phyloP scores from a whole-genome alignment of 2,113 vertebrate species.

The Leptosomus discolor region DNA sequence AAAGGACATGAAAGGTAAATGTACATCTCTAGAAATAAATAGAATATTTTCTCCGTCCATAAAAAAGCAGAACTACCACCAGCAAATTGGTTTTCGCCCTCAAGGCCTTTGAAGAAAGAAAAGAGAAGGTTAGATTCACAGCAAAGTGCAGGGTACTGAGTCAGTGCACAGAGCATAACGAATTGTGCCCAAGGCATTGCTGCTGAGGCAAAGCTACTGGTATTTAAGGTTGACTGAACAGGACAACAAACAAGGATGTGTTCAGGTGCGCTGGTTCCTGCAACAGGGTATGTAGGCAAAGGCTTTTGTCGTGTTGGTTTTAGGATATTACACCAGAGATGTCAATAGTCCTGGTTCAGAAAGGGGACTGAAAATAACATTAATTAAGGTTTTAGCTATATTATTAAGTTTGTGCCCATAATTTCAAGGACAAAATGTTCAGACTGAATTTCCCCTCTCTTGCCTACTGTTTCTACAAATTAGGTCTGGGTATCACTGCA shows the following conservation, averaged over 20 bases:
- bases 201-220: background rate
- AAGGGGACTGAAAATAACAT: background rate
- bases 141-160: constrained; percentile 14
- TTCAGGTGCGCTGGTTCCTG: background rate
- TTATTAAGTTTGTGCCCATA: background rate
- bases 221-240: background rate
- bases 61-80: background rate
- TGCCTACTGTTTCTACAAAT: background rate
- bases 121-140: constrained; percentile 7
- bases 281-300: rapidly evolving
- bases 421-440: background rate
- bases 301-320: background rate
- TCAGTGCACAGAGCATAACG: background rate
- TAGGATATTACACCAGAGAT: background rate
- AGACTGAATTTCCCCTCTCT: background rate
- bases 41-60: background rate
- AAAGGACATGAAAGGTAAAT: background rate
- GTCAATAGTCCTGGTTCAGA: background rate
- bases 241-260: background rate
- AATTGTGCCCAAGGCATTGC: background rate
- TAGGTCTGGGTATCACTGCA: background rate
- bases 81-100: constrained; percentile 11
- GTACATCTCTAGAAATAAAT: background rate
- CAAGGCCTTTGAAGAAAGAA: constrained; percentile 6
- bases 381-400: background rate